Base-by-base conservation (phyloP, 2,888 invertebrate genomes). In the Lysandra coridon region DNA sequence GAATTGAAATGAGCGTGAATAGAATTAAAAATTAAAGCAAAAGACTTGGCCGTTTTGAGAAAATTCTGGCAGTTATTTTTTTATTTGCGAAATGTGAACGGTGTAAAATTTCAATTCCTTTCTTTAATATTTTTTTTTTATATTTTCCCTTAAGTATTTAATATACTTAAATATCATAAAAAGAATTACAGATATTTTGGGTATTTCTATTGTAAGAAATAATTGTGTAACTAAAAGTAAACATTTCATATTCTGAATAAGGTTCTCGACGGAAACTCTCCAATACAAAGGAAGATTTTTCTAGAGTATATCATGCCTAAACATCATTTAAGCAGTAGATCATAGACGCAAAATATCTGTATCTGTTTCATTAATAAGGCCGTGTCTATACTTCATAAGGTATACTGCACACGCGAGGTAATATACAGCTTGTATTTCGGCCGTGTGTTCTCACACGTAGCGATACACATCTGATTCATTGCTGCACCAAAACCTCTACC, bases 381-480 rank as follows among this genome's bases (percentile, higher is more conserved):
- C 82, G 33, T 79, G 78, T 83, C 84, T 83, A 81, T 40, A n/a
- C 78, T 30, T 73, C 80, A 81, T 44, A 37, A 80, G 75, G 76
- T 74, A 57, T 84, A 80, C 80, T 84, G 87, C 88, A 91, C 94
- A 93, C 94, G 94, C 93, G 91, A 94, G 90, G 89, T 85, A 87
- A 88, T 93, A 93, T 93, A 93, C 92, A 88, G 90, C 89, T 86
- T 87, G 92, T 94, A 94, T 95, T 95, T 95, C 84, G 93, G 93
- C 91, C 93, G 93, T 93, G 91, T 93, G 94, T 93, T 94, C 93
- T 91, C 94, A 93, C 94, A 93, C 93, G 93, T 92, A 92, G 86
- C 89, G 93, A 93, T 93, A 94, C 92, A 92, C 91, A 94, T 94
- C 94, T 94, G 94, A 94, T 94, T 94, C 94, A 94, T 94, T 93